A percentile compares a stretch with the other conserved stretches of the same genome.
Evolutionary conservation across 2,888 invertebrate genomes (phyloP).

Genomic region (Lordiphosa fenestrarum): DNA sequence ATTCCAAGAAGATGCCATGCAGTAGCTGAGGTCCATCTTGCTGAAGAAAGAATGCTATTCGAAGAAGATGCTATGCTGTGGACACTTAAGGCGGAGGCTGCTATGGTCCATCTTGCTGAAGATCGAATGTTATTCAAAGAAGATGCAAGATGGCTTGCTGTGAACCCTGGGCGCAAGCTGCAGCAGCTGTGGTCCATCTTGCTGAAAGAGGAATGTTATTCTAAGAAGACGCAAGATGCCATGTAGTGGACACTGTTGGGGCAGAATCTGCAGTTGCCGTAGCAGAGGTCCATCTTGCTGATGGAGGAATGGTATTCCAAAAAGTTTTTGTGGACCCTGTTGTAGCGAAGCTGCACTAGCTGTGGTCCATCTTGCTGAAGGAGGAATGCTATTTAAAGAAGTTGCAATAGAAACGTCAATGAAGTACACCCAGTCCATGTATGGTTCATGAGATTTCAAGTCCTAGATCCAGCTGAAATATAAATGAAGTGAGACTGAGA

Average conservation of each 20-base stretch:
- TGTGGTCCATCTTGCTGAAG: conserved; percentile 25
- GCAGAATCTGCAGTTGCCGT: neutral
- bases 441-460: no score
- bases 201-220: no score
- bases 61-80: no score
- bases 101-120: conserved; percentile 21
- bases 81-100: conserved; percentile 17
- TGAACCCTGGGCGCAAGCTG: conserved; percentile 3
- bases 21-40: no score
- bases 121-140: neutral
- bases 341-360: conserved; percentile 22
- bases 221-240: neutral
- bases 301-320: no score
- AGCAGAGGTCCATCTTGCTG: no score
- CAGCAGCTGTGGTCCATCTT: no score
- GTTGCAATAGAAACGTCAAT: neutral
- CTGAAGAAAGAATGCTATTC: no score
- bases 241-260: conserved; percentile 13
- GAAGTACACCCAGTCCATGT: neutral
- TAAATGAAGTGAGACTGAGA: no score
- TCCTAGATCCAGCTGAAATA: no score
- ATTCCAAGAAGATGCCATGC: no score
- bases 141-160: conserved; percentile 5
- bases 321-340: conserved; percentile 22
- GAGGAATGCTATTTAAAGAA: neutral